A percentile compares a stretch with the other conserved stretches of the same genome.
Evolutionary conservation across 2,888 invertebrate genomes (phyloP).

Genomic region (Monoplex corrugatus): DNA sequence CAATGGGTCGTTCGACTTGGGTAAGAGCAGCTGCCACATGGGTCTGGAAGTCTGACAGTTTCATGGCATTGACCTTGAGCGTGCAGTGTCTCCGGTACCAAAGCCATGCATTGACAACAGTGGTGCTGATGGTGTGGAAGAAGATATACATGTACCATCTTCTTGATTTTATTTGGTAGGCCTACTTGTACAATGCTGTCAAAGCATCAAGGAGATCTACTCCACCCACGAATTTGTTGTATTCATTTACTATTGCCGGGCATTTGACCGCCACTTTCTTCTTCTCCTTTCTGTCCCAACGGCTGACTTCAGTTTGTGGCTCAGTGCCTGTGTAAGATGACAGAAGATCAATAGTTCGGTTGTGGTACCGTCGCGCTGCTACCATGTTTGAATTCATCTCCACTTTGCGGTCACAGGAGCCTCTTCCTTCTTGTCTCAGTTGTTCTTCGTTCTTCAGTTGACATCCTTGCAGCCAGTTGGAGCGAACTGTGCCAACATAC

Average conservation of each 20-base stretch:
- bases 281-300: conserved; percentile 47
- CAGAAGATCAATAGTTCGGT: conserved; percentile 56
- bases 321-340: conserved; percentile 57
- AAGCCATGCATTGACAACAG: conserved; percentile 56
- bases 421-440: conserved; percentile 56
- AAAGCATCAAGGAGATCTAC: conserved; percentile 50
- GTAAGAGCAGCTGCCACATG: no score
- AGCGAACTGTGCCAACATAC: conserved; percentile 52
- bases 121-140: conserved; percentile 55
- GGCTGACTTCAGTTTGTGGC: conserved; percentile 36
- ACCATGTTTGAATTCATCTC: conserved; percentile 54
- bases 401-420: conserved; percentile 52
- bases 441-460: conserved; percentile 56
- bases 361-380: conserved; percentile 61
- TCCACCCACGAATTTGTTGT: conserved; percentile 51
- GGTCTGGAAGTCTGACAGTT: no score
- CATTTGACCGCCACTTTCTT: conserved; percentile 37
- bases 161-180: conserved; percentile 54
- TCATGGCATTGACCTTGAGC: no score
- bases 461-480: conserved; percentile 54
- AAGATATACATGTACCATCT: conserved; percentile 59
- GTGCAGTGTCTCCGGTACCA: conserved; percentile 53
- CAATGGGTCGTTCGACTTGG: no score
- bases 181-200: conserved; percentile 43
- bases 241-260: conserved; percentile 47